Conservation (phyloP, 2,888 invertebrate genomes). For the Stictocephala bisonia region DNA sequence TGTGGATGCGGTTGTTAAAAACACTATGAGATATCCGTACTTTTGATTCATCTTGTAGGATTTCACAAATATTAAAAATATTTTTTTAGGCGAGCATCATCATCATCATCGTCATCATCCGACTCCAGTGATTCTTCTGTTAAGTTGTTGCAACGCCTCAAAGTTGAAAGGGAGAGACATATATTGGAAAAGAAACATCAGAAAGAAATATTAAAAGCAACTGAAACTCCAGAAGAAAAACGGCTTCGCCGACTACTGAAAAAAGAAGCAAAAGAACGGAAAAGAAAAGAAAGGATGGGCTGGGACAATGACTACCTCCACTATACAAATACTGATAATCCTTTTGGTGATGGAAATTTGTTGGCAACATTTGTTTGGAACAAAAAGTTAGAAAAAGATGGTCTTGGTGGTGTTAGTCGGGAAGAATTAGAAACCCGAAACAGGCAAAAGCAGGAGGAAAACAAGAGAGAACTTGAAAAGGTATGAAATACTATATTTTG, state of each 20-base stretch:
- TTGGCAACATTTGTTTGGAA: constrained; percentile 96
- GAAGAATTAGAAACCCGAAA: constrained; percentile 87
- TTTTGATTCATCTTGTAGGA: background rate
- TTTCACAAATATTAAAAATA: background rate
- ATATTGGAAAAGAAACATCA: constrained; percentile 74
- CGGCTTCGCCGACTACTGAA: constrained; percentile 84
- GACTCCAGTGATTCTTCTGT: constrained; percentile 64
- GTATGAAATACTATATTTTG: too few relatives aligned
- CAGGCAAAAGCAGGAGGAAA: constrained; percentile 90
- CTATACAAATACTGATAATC: constrained; percentile 98
- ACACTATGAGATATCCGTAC: background rate
- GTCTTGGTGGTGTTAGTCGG: constrained; percentile 78
- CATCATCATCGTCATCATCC: constrained; percentile 51
- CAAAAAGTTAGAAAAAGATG: constrained; percentile 96
- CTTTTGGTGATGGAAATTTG: constrained; percentile 96
- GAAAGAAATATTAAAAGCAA: constrained; percentile 84
- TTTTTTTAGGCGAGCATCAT: constrained; percentile 54
- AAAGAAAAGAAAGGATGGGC: constrained; percentile 91
- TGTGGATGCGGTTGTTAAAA: background rate
- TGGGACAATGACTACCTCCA: constrained; percentile 98
- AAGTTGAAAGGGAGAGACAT: constrained; percentile 75
- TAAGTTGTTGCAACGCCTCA: constrained; percentile 77
- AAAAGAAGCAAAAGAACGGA: constrained; percentile 91
- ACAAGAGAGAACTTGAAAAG: constrained; percentile 92
- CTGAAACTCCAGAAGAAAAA: constrained; percentile 97